A percentile compares a stretch with the other conserved stretches of the same genome.
Conservation (phyloP, 1,140 invertebrate species). For the Chrysoperla carnea region DNA sequence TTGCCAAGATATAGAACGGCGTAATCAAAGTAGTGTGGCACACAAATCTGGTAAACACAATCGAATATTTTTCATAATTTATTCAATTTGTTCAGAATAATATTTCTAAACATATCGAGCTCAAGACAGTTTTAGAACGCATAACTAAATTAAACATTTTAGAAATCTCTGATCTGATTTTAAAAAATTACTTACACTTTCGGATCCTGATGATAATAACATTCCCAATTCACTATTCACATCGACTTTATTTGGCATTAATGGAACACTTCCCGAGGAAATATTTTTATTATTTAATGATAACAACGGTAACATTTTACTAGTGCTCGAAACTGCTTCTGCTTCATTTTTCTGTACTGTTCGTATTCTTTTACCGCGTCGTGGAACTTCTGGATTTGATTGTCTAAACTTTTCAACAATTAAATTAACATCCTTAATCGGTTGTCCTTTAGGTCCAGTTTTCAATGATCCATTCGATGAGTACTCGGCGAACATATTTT, state of each 20-base stretch:
- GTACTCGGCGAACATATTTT: background rate
- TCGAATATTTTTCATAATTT: too few species aligned
- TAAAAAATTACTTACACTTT: background rate
- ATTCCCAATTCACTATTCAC: conserved; percentile 14
- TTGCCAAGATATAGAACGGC: too few species aligned
- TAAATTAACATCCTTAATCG: background rate
- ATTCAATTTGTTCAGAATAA: too few species aligned
- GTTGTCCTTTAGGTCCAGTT: background rate
- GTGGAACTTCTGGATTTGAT: conserved; percentile 49
- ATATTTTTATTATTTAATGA: background rate
- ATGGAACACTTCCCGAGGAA: background rate
- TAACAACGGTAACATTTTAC: background rate
- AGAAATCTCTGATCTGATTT: too few species aligned
- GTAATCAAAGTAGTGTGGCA: too few species aligned
- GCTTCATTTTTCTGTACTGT: conserved; percentile 16
- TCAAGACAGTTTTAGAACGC: too few species aligned
- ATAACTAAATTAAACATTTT: too few species aligned
- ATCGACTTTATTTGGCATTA: conserved; percentile 5
- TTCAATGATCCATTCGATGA: background rate
- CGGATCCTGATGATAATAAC: conserved; percentile 7
- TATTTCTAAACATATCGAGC: too few species aligned
- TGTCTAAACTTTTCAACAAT: conserved; percentile 22
- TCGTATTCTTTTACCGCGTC: conserved; percentile 40
- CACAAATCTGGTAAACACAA: too few species aligned
- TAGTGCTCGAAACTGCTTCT: background rate